These are phyloP conservation scores for Phalanger gymnotis DNA, from an alignment of 2,797 vertebrate species.

Conservation along the genomic window DNA sequence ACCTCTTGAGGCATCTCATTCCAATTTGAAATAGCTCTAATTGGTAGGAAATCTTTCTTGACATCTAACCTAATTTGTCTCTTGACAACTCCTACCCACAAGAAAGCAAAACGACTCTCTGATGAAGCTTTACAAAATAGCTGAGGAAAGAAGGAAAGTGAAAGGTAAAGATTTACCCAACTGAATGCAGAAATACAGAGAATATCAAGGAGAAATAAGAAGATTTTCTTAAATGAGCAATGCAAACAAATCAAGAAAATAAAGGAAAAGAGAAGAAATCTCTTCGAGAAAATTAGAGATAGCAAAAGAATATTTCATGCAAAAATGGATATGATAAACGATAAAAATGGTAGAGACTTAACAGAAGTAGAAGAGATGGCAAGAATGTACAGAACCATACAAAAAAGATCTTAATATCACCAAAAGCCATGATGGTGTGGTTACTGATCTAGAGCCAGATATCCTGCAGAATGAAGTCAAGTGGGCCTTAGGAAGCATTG, in stretches of 20 bases:
- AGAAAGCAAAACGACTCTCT: neutral
- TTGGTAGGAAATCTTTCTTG: neutral
- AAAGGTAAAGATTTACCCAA: neutral
- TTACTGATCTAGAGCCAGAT: neutral
- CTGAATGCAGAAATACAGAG: neutral
- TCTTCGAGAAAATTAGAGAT: neutral
- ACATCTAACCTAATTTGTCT: neutral
- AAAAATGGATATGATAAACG: neutral
- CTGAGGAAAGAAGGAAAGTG: neutral
- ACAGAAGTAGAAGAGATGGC: neutral
- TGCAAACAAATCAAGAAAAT: neutral
- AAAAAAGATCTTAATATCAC: neutral
- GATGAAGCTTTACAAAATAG: neutral
- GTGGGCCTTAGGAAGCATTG: neutral
- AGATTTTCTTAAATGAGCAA: neutral
- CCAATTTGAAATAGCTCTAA: neutral
- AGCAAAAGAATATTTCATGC: neutral
- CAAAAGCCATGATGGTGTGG: neutral
- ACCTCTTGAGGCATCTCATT: neutral
- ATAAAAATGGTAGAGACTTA: neutral
- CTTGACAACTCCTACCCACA: neutral
- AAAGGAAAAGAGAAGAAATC: neutral
- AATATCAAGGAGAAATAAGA: neutral
- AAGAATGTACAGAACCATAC: neutral
- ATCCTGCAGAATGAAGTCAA: neutral